Evolutionary conservation across 2,113 vertebrate genomes (phyloP).

Genomic region (Ammospiza caudacuta): DNA sequence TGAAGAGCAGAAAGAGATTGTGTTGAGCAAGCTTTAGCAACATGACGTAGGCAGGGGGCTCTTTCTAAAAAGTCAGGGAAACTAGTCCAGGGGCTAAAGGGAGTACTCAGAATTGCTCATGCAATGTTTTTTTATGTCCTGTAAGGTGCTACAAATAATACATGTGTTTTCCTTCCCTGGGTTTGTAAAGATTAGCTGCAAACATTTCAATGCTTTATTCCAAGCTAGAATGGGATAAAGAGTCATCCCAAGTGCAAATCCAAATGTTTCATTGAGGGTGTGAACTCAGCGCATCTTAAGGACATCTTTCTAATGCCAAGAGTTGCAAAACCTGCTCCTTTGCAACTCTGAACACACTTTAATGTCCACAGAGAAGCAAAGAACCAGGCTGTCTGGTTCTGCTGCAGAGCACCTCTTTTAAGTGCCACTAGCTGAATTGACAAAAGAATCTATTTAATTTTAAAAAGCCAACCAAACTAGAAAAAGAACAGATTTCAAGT

Average conservation of each 20-base stretch:
- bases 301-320: neutral
- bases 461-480: neutral
- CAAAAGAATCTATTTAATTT: neutral
- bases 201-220: neutral
- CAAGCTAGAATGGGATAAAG: neutral
- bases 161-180: rapidly evolving
- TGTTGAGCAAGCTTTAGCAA: neutral
- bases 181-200: neutral
- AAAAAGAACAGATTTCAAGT: neutral
- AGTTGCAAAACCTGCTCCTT: neutral
- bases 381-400: neutral
- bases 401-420: neutral
- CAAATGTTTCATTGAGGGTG: neutral
- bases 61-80: neutral
- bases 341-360: neutral
- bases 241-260: neutral
- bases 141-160: neutral
- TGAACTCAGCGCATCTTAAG: neutral
- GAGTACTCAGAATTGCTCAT: neutral
- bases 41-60: neutral
- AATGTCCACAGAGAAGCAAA: neutral
- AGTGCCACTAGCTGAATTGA: neutral
- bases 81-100: neutral
- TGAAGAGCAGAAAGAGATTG: neutral
- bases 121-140: neutral